Percentiles rank a stretch among this genome's conserved stretches.
Conservation (phyloP, 2,888 invertebrate species). For the Temnothorax unifasciatus region DNA sequence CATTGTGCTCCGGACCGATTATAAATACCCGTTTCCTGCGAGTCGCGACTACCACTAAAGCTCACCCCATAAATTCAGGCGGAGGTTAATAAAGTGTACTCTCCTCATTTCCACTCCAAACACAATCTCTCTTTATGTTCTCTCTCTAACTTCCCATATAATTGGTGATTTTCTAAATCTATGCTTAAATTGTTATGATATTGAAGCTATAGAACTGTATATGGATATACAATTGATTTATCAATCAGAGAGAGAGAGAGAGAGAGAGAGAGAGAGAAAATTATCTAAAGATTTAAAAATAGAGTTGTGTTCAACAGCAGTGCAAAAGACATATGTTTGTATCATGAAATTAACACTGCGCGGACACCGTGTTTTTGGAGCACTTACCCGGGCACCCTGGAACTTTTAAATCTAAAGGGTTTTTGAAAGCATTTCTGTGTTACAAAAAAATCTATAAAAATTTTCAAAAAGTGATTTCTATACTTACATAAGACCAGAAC, state of each 20-base stretch:
- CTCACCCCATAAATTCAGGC: slow-evolving; percentile 65
- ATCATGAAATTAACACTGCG: not conserved
- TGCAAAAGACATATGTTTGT: not conserved
- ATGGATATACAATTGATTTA: not conserved
- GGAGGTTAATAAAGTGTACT: slow-evolving; percentile 65
- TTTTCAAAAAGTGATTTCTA: too few relatives aligned
- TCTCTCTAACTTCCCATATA: slow-evolving; percentile 24
- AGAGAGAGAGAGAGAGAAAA: too few relatives aligned
- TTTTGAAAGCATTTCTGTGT: too few relatives aligned
- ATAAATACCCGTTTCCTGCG: slow-evolving; percentile 64
- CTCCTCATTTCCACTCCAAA: not conserved
- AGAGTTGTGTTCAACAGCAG: not conserved
- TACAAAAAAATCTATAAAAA: too few relatives aligned
- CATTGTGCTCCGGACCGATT: slow-evolving; percentile 68
- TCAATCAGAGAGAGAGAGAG: too few relatives aligned
- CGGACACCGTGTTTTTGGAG: too few relatives aligned
- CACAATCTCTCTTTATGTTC: not conserved
- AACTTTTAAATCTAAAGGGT: too few relatives aligned
- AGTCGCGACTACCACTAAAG: slow-evolving; percentile 54
- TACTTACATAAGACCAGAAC: too few relatives aligned
- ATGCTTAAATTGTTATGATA: not conserved
- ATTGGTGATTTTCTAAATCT: slow-evolving; percentile 57
- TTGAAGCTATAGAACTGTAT: not conserved
- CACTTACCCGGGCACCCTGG: too few relatives aligned
- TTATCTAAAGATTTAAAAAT: not conserved